These are phyloP conservation scores for Malurus cyaneus DNA, from an alignment of 2,113 vertebrate species.

Conservation along the genomic window DNA sequence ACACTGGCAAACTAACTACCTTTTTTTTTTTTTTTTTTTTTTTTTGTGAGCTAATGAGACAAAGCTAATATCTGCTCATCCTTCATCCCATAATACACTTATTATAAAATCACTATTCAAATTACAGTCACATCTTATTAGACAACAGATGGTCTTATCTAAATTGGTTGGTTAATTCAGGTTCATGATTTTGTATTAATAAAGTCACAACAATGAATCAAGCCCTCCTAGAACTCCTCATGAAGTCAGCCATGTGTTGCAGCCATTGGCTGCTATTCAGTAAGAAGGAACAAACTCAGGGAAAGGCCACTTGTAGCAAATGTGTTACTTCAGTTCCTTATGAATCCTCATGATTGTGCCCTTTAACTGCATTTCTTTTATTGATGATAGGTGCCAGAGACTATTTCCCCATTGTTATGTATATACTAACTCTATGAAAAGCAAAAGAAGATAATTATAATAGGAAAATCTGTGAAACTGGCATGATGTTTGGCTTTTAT, in stretches of 20 bases:
- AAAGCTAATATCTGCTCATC: conserved; percentile 43
- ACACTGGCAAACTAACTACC: background rate
- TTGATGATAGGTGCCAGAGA: background rate
- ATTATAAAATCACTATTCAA: conserved; percentile 25
- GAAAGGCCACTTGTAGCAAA: background rate
- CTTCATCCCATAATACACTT: conserved; percentile 37
- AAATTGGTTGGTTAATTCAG: conserved; percentile 56
- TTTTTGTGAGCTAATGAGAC: conserved; percentile 8
- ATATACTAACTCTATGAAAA: background rate
- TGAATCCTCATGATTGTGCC: background rate
- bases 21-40: conserved; percentile 23
- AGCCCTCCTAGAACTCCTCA: background rate
- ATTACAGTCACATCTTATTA: conserved; percentile 54
- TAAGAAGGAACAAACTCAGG: background rate
- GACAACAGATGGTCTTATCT: conserved; percentile 56
- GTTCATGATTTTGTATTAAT: conserved; percentile 39
- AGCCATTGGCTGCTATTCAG: background rate
- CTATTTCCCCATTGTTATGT: background rate
- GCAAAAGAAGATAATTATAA: background rate
- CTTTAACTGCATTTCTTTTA: background rate
- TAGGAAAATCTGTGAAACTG: background rate
- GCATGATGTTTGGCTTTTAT: background rate
- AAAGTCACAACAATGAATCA: conserved; percentile 36
- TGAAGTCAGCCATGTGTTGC: background rate
- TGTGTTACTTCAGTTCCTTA: background rate